Evolutionary conservation across 2,797 vertebrate species (phyloP), one percentile per base, ranked within the genome.

Genomic region (Galaxias olidus): DNA sequence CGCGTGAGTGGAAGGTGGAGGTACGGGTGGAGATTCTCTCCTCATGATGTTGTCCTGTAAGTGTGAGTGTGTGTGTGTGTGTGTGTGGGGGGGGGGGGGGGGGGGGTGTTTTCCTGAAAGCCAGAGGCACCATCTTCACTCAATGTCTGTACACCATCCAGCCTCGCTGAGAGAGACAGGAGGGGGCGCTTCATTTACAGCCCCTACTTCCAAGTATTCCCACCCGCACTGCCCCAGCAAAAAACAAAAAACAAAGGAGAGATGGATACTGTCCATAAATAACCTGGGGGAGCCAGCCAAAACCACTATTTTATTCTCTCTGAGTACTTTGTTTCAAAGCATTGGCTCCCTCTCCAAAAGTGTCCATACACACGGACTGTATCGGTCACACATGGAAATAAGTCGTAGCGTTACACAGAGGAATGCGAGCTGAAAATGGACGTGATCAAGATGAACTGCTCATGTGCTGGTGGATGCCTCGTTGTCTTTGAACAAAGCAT

Each of bases 251-350:
- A 76, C 83, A 84, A 84, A 77, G 78, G 80, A 89, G 77, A 84
- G 84, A 85, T 86, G 85, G 87, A 86, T 86, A 71, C 77, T 81
- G 81, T 88, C 88, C 89, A 88, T 89, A 87, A 90, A 91, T 87
- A 87, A 89, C 85, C 82, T 64, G 64, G 77, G 58, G 78, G 83
- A 81, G 77, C 45, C 62, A 78, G 78, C 84, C 83, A 83, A 83
- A 87, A 85, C 86, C 87, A 61, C 83, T 1, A 63, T 82, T 86
- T 86, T 85, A 82, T 84, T 70, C 81, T 74, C 81, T 75, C 74
- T 30, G 30, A 73, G n/a, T 65, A 77, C 84, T 82, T 86, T 76
- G 83, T 83, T 81, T 84, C 63, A 73, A 66, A 74, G 80, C 58
- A 56, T 61, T 58, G 57, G 49, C 63, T 73, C 72, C 13, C 44